A percentile compares a stretch with the other conserved stretches of the same genome.
These are phyloP conservation scores for Cyaniris semiargus DNA, from an alignment of 2,888 invertebrate genomes.

Conservation along the genomic window DNA sequence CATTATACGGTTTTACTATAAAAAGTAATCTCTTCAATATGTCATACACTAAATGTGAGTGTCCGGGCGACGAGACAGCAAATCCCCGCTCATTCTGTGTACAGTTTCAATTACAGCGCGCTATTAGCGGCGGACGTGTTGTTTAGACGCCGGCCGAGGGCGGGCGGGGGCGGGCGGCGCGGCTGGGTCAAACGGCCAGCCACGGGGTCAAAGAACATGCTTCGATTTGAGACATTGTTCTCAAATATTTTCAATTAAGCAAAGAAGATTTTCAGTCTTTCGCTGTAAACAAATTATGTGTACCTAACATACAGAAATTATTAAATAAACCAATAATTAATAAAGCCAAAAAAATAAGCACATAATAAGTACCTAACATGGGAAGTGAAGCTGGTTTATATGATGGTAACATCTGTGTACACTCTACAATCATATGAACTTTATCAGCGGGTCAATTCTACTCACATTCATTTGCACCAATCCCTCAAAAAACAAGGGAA, in stretches of 20 bases:
- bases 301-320: too few species aligned
- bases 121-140: not conserved
- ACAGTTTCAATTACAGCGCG: not conserved
- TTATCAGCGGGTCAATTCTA: too few species aligned
- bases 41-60: not conserved
- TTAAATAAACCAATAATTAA: not conserved
- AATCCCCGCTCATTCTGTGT: slow-evolving; percentile 1
- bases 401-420: too few species aligned
- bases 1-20: too few species aligned
- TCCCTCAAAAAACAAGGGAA: too few species aligned
- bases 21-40: not conserved
- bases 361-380: too few species aligned
- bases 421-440: too few species aligned
- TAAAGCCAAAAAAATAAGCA: not conserved
- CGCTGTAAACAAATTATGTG: too few species aligned
- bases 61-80: not conserved
- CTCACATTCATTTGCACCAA: too few species aligned
- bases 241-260: not conserved
- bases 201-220: not conserved
- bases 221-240: not conserved
- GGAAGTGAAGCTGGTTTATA: too few species aligned
- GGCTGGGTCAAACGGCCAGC: not conserved
- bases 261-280: not conserved
- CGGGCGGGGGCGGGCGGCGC: not conserved
- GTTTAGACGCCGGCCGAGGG: not conserved